Evolutionary conservation across 2,797 vertebrate genomes (phyloP).

Genomic region (Halcyon chelicuti): DNA sequence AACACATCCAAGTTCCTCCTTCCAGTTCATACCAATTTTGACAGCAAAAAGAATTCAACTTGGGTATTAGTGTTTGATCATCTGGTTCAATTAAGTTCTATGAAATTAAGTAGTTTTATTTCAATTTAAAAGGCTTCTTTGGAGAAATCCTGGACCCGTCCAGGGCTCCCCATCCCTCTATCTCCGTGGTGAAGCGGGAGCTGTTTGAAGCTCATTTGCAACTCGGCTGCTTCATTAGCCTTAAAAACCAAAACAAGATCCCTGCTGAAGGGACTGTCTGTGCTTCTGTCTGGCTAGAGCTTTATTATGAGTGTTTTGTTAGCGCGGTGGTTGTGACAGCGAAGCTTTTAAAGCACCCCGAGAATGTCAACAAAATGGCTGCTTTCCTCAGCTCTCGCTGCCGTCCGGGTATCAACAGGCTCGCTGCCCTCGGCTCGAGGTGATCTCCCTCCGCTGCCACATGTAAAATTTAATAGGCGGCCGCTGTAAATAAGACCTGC

Average conservation of each 20-base stretch:
- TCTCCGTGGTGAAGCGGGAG: neutral
- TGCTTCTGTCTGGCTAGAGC: neutral
- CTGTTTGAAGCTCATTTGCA: neutral
- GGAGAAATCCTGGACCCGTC: neutral
- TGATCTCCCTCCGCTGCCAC: accelerated
- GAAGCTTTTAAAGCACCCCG: neutral
- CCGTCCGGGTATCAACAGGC: neutral
- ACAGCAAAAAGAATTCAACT: neutral
- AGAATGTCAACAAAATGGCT: conserved; percentile 55
- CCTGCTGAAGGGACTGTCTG: neutral
- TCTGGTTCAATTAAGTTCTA: neutral
- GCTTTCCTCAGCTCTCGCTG: neutral
- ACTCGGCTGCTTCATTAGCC: neutral
- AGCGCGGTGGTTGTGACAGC: neutral
- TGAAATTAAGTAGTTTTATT: neutral
- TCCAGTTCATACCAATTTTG: neutral
- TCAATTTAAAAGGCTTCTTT: neutral
- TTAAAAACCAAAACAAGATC: neutral
- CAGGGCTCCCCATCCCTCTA: neutral
- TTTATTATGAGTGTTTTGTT: neutral
- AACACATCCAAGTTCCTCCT: neutral
- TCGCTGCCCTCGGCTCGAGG: neutral
- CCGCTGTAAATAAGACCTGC: neutral
- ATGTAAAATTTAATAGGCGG: neutral
- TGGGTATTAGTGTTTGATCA: neutral